Percentiles rank a stretch among this genome's conserved stretches.
These are phyloP conservation scores for Apogon talboti DNA, from an alignment of 2,797 vertebrate species.

Conservation along the genomic window DNA sequence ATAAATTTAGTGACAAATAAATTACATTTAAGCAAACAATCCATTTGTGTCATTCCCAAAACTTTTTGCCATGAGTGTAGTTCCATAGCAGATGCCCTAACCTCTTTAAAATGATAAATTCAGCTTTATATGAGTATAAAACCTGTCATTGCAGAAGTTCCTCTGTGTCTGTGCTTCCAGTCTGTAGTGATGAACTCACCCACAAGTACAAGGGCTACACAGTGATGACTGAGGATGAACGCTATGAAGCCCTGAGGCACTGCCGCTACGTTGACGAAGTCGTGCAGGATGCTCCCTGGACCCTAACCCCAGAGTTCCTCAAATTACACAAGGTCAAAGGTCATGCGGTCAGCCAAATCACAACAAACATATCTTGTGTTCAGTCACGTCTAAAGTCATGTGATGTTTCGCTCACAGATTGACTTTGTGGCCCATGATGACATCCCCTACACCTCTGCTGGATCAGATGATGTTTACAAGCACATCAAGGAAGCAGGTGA, in stretches of 20 bases:
- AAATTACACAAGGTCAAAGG: slow-evolving; percentile 95
- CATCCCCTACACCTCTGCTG: slow-evolving; percentile 97
- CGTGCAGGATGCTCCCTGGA: slow-evolving; percentile 96
- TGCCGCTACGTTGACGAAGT: slow-evolving; percentile 99
- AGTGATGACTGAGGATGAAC: slow-evolving; percentile 96
- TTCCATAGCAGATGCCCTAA: too few relatives aligned
- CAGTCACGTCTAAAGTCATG: slow-evolving; percentile 20
- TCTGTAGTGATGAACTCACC: slow-evolving; percentile 97
- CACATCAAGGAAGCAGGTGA: slow-evolving; percentile 98
- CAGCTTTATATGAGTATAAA: too few relatives aligned
- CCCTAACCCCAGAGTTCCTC: slow-evolving; percentile 92
- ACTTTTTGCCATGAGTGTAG: too few relatives aligned
- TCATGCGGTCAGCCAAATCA: slow-evolving; percentile 49
- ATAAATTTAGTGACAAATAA: too few relatives aligned
- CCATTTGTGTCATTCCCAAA: too few relatives aligned
- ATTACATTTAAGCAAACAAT: too few relatives aligned
- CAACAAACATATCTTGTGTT: slow-evolving; percentile 4
- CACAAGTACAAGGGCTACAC: slow-evolving; percentile 98
- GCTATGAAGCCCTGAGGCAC: slow-evolving; percentile 95
- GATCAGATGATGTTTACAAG: slow-evolving; percentile 97
- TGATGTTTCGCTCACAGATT: slow-evolving; percentile 84
- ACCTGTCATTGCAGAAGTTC: background rate
- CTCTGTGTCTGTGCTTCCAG: slow-evolving; percentile 72
- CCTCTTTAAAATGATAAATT: too few relatives aligned
- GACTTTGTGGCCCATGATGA: slow-evolving; percentile 99